Conservation (phyloP, 2,888 invertebrate genomes). For the Lycia hirtaria region DNA sequence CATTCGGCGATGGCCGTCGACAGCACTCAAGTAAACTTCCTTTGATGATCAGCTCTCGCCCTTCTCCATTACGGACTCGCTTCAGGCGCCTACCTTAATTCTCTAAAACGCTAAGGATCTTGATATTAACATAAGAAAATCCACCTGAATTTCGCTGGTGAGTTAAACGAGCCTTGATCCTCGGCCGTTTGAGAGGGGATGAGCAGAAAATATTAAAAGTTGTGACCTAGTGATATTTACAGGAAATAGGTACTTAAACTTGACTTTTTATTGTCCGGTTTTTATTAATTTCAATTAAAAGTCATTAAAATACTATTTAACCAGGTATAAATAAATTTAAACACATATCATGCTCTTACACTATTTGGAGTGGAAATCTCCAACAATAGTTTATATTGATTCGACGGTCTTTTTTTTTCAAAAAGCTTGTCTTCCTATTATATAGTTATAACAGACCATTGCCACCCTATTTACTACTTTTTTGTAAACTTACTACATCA, state of each 20-base stretch:
- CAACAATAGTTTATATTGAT: too few relatives aligned
- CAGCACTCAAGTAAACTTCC: constrained; percentile 65
- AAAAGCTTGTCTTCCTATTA: too few relatives aligned
- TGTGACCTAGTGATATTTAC: constrained; percentile 4
- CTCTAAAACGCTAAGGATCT: constrained; percentile 44
- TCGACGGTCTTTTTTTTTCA: too few relatives aligned
- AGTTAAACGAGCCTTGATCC: constrained; percentile 20
- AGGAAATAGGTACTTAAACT: not conserved
- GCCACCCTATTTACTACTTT: too few relatives aligned
- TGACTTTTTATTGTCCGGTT: too few relatives aligned
- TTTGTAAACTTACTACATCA: too few relatives aligned
- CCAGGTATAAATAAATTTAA: too few relatives aligned
- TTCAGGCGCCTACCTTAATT: constrained; percentile 52
- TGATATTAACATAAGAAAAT: constrained; percentile 37
- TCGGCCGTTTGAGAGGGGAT: constrained; percentile 17
- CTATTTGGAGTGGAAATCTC: too few relatives aligned
- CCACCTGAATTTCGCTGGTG: constrained; percentile 30
- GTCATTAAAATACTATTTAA: too few relatives aligned
- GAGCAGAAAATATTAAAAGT: constrained; percentile 17
- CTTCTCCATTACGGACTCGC: constrained; percentile 54
- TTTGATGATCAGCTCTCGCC: constrained; percentile 64
- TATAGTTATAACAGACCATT: too few relatives aligned
- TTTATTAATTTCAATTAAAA: too few relatives aligned
- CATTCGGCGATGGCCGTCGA: constrained; percentile 63
- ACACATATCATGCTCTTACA: too few relatives aligned